Conservation (phyloP, 2,797 vertebrate genomes). For the Centropyge bicolor region DNA sequence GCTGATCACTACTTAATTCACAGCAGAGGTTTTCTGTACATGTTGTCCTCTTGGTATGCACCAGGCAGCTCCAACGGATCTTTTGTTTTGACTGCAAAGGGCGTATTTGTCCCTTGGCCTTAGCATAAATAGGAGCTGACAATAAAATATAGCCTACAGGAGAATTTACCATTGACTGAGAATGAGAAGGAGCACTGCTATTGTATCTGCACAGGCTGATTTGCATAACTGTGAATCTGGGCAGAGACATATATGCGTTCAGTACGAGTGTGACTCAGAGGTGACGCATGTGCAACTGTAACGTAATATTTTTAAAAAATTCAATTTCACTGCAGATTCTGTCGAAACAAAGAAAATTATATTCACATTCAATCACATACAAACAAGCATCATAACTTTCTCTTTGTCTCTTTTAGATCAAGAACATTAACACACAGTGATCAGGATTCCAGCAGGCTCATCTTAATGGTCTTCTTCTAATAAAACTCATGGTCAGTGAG, state of each 20-base stretch:
- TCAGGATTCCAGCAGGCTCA: constrained; percentile 32
- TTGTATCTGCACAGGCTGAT: constrained; percentile 11
- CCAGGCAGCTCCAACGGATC: constrained; percentile 31
- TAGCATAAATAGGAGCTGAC: constrained; percentile 57
- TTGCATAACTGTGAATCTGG: constrained; percentile 42
- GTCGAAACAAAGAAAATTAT: not conserved
- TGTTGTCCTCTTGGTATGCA: constrained; percentile 51
- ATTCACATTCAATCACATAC: not conserved
- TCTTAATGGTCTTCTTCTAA: constrained; percentile 44
- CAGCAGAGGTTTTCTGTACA: constrained; percentile 35
- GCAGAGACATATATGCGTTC: not conserved
- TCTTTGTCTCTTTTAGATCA: constrained; percentile 8
- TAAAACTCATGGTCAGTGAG: constrained; percentile 18
- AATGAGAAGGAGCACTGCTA: constrained; percentile 23
- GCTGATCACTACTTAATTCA: constrained; percentile 68
- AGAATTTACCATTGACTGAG: constrained; percentile 40
- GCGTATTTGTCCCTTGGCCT: constrained; percentile 45
- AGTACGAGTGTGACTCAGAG: not conserved
- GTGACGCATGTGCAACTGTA: not conserved
- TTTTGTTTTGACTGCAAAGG: constrained; percentile 66
- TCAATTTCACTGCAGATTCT: not conserved
- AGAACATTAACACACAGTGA: constrained; percentile 40
- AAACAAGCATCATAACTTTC: not conserved
- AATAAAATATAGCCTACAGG: constrained; percentile 55
- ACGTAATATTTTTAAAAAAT: constrained; percentile 9